These are phyloP conservation scores for Nemurella pictetii DNA, from an alignment of 2,888 invertebrate genomes.

Conservation along the genomic window DNA sequence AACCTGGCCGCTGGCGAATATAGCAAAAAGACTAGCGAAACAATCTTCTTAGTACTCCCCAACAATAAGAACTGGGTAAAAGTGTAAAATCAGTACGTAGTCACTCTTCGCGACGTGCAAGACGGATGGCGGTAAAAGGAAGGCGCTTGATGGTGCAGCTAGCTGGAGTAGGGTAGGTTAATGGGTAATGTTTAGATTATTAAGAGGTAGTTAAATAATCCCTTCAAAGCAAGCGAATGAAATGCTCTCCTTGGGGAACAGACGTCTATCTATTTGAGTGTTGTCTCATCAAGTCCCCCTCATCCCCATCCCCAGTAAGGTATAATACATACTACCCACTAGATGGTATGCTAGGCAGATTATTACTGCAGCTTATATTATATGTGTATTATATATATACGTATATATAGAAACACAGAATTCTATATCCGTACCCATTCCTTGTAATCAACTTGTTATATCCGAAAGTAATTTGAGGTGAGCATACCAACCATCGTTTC, in stretches of 20 bases:
- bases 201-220: slow-evolving; percentile 32
- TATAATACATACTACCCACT: background rate
- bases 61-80: background rate
- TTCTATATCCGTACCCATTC: background rate
- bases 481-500: background rate
- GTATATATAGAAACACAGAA: background rate
- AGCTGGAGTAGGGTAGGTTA: slow-evolving; percentile 11
- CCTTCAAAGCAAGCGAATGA: slow-evolving; percentile 25
- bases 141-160: background rate
- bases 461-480: background rate
- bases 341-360: background rate
- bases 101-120: background rate
- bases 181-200: slow-evolving; percentile 31
- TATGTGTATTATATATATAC: background rate
- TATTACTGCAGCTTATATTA: background rate
- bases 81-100: background rate
- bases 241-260: slow-evolving; percentile 19
- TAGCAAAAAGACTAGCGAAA: no score
- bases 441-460: background rate
- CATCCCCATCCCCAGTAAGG: background rate
- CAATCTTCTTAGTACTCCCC: no score
- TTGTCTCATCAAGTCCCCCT: background rate
- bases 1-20: background rate
- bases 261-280: slow-evolving; percentile 8
- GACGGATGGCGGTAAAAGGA: no score